phyloP scores from a whole-genome alignment of 64 coral and sea anemone species.

The Dendrophyllia cribrosa region DNA sequence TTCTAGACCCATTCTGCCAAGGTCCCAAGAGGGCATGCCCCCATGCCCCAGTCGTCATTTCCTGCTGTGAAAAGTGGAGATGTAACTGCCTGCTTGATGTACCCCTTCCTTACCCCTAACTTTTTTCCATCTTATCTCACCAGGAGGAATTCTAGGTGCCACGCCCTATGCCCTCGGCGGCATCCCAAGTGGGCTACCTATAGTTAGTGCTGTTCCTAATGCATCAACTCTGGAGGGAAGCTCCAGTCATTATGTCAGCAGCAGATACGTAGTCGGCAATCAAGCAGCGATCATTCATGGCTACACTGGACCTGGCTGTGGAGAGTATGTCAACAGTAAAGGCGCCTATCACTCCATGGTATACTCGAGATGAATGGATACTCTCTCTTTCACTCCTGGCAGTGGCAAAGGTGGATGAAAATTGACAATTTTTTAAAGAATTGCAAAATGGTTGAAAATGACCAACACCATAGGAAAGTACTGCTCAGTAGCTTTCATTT shows the following conservation, averaged over 20 bases:
- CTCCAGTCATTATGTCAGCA: conserved; percentile 56
- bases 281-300: conserved; percentile 57
- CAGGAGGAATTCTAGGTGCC: conserved; percentile 44
- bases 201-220: conserved; percentile 52
- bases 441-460: background rate
- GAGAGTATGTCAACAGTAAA: conserved; percentile 24
- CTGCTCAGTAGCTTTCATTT: background rate
- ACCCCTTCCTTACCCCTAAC: background rate
- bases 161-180: conserved; percentile 34
- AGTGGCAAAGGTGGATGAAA: background rate
- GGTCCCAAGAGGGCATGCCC: too few species aligned
- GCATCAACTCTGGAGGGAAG: conserved; percentile 28
- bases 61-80: too few species aligned
- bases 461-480: background rate
- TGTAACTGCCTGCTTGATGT: too few species aligned
- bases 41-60: too few species aligned
- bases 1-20: too few species aligned
- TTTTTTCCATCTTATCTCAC: background rate
- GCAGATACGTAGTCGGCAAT: conserved; percentile 60
- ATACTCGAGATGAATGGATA: conserved; percentile 21
- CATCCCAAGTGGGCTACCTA: conserved; percentile 22
- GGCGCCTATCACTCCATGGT: conserved; percentile 34
- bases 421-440: background rate
- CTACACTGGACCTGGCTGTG: conserved; percentile 18
- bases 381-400: background rate